Evolutionary conservation across 2,113 vertebrate species (phyloP).

Genomic region (Chlamydotis undulata): DNA sequence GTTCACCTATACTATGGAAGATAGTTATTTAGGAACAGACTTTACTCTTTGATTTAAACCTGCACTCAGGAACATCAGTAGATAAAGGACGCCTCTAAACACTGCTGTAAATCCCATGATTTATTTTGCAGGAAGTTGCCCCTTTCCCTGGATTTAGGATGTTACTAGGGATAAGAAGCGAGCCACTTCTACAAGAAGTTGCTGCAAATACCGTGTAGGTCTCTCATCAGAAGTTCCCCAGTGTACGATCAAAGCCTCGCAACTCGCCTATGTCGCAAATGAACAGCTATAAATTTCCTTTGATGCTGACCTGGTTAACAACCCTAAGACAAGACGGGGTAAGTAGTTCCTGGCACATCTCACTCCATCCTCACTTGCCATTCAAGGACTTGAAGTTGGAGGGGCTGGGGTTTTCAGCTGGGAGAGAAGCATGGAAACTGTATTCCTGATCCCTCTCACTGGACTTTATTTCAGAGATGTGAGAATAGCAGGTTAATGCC

Average conservation of each 20-base stretch:
- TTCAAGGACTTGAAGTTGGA: accelerated
- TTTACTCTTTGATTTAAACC: not conserved
- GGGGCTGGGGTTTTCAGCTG: not conserved
- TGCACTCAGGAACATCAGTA: not conserved
- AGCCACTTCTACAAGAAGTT: not conserved
- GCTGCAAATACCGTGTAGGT: not conserved
- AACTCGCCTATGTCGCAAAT: not conserved
- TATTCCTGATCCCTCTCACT: not conserved
- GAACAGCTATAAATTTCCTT: not conserved
- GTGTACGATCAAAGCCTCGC: not conserved
- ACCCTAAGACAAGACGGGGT: not conserved
- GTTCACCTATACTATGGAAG: not conserved
- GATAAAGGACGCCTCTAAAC: not conserved
- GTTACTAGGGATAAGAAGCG: not conserved
- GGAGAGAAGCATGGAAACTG: not conserved
- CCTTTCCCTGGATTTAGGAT: not conserved
- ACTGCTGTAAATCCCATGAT: not conserved
- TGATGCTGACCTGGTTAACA: not conserved
- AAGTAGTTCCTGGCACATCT: not conserved
- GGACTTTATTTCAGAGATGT: not conserved
- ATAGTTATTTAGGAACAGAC: not conserved
- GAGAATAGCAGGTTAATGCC: not conserved
- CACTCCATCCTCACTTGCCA: not conserved
- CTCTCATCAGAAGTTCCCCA: not conserved
- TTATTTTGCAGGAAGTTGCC: not conserved